Percentiles rank a stretch among this genome's conserved stretches.
Evolutionary conservation across 2,797 vertebrate species (phyloP).

Genomic region (Poeciliopsis presidionis): DNA sequence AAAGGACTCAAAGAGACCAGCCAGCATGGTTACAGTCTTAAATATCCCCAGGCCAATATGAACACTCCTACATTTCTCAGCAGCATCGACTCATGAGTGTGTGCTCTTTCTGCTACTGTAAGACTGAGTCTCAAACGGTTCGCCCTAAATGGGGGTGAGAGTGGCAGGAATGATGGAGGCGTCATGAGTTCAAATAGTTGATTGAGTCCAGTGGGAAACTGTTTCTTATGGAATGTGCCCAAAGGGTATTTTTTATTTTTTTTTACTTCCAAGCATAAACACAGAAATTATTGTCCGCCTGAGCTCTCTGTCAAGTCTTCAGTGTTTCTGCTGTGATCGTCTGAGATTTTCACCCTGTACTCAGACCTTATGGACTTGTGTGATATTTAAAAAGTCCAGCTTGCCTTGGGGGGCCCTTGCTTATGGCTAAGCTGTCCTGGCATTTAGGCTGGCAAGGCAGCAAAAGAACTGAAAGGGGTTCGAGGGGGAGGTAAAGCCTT

Average conservation of each 20-base stretch:
- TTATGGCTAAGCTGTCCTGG: constrained; percentile 60
- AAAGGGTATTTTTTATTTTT: constrained; percentile 8
- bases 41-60: constrained; percentile 69
- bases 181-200: constrained; percentile 22
- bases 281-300: background rate
- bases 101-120: constrained; percentile 63
- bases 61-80: constrained; percentile 70
- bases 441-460: constrained; percentile 71
- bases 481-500: constrained; percentile 47
- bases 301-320: constrained; percentile 20
- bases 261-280: background rate
- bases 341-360: constrained; percentile 24
- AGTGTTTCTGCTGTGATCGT: constrained; percentile 20
- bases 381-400: constrained; percentile 51
- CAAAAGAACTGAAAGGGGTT: constrained; percentile 48
- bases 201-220: constrained; percentile 31
- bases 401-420: constrained; percentile 31
- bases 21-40: constrained; percentile 76
- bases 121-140: constrained; percentile 45
- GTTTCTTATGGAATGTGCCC: constrained; percentile 29
- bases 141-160: constrained; percentile 37
- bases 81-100: constrained; percentile 60
- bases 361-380: constrained; percentile 42
- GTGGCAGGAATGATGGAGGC: constrained; percentile 39
- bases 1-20: constrained; percentile 77